Evolutionary conservation across 2,888 invertebrate species (phyloP).

Genomic region (Heliothis peltigera): DNA sequence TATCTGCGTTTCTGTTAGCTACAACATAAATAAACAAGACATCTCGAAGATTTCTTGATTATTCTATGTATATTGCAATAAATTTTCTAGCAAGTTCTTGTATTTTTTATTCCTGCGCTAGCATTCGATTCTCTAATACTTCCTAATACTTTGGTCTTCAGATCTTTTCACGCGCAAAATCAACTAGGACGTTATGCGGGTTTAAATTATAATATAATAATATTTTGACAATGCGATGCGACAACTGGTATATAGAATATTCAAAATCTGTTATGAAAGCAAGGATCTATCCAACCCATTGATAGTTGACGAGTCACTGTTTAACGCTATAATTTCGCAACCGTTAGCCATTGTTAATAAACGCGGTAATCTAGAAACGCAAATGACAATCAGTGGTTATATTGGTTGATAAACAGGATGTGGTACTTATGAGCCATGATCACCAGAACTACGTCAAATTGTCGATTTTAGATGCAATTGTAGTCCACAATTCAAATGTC

Average conservation of each 20-base stretch:
- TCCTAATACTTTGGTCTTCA: not conserved
- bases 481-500: conserved; percentile 65
- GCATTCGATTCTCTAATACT: not conserved
- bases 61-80: not conserved
- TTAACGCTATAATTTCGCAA: conserved; percentile 30
- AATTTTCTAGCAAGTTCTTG: too few relatives aligned
- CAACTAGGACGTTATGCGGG: not conserved
- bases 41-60: not conserved
- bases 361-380: conserved; percentile 53
- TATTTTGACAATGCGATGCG: not conserved
- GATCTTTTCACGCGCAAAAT: too few relatives aligned
- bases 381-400: conserved; percentile 63
- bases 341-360: conserved; percentile 58
- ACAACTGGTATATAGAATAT: not conserved
- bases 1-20: conserved; percentile 12
- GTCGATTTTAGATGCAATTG: conserved; percentile 72
- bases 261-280: not conserved
- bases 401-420: conserved; percentile 76
- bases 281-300: not conserved
- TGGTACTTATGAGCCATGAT: conserved; percentile 76
- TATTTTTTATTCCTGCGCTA: not conserved
- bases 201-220: not conserved
- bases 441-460: conserved; percentile 74
- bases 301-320: conserved; percentile 6
- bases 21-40: not conserved